phyloP scores from a whole-genome alignment of 2,113 vertebrate species.

The Petrocephalus microphthalmus region DNA sequence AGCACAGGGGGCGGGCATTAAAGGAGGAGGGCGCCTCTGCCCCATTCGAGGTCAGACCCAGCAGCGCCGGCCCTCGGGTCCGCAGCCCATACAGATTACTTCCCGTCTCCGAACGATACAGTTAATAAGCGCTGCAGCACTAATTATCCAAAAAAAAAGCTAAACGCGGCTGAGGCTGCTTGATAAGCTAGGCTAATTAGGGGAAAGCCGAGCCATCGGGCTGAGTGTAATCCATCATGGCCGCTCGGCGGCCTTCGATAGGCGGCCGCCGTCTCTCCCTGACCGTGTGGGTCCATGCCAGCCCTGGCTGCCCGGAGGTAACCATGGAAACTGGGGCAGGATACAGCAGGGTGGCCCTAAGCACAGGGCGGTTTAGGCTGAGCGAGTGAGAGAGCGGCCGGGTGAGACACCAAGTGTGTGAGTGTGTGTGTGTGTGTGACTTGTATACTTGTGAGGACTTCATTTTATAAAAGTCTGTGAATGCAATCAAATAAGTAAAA shows the following conservation, averaged over 20 bases:
- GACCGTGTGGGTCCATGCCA: conserved; percentile 11
- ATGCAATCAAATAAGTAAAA: not conserved
- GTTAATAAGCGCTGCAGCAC: conserved; percentile 24
- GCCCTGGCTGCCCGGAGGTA: not conserved
- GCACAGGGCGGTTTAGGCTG: not conserved
- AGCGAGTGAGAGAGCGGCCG: not conserved
- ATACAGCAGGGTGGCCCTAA: not conserved
- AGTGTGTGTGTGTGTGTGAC: not conserved
- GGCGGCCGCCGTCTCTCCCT: not conserved
- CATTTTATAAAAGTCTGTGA: no score
- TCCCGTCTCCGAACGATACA: conserved; percentile 24
- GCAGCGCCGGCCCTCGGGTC: not conserved
- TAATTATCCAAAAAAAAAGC: conserved; percentile 31
- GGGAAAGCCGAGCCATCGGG: conserved; percentile 27
- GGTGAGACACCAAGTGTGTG: not conserved
- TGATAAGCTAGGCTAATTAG: conserved; percentile 43
- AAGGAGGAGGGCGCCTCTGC: not conserved
- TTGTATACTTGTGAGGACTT: no score
- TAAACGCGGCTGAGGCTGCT: conserved; percentile 24
- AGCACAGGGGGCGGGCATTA: no score
- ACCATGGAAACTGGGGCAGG: not conserved
- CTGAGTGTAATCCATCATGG: conserved; percentile 30
- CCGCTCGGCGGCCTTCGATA: not conserved
- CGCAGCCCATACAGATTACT: conserved; percentile 25
- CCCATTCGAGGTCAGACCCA: not conserved